These are phyloP conservation scores for Montipora cactus DNA, from an alignment of 64 coral and sea anemone species.

Conservation along the genomic window DNA sequence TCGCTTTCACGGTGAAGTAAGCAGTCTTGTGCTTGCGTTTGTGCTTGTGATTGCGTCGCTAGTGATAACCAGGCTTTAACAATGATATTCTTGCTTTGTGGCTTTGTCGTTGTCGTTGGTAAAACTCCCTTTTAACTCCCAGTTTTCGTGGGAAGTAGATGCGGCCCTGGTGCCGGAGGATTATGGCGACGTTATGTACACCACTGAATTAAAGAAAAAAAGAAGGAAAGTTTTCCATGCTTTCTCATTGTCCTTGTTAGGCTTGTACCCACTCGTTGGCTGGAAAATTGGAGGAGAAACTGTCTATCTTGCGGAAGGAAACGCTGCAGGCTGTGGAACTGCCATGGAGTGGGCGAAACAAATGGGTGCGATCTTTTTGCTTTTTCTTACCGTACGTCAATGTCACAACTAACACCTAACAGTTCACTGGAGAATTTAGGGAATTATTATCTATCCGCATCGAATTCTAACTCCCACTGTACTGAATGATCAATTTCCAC, in stretches of 20 bases:
- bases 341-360: constrained; percentile 88
- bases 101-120: too few species aligned
- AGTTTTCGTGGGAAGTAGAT: too few species aligned
- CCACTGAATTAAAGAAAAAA: background rate
- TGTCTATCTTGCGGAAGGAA: constrained; percentile 88
- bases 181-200: background rate
- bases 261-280: constrained; percentile 91
- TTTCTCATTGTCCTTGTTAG: constrained; percentile 10
- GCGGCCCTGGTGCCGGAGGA: too few species aligned
- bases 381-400: background rate
- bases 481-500: too few species aligned
- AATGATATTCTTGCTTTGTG: too few species aligned
- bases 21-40: too few species aligned
- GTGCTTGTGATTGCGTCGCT: too few species aligned
- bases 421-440: background rate
- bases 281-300: constrained; percentile 96
- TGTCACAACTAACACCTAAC: background rate
- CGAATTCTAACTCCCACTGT: too few species aligned
- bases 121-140: too few species aligned
- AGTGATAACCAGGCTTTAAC: too few species aligned
- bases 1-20: too few species aligned
- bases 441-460: too few species aligned
- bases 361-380: constrained; percentile 77
- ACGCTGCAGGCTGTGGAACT: constrained; percentile 86
- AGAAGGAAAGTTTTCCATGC: background rate